Base-by-base conservation (phyloP, 2,888 invertebrate genomes). In the Apoda limacodes region DNA sequence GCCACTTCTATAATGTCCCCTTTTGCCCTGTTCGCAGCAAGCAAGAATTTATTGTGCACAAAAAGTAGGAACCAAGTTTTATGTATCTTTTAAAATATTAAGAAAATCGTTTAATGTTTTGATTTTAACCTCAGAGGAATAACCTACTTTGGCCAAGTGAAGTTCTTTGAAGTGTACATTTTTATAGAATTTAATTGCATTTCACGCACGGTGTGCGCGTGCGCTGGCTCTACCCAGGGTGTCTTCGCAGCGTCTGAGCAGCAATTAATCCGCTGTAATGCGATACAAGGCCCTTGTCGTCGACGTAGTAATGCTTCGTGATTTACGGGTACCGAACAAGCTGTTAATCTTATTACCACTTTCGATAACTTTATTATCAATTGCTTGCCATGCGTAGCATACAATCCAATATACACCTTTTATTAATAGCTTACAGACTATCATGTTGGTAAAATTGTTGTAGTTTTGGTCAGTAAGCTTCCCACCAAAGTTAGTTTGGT, bases 301-400 rank as follows among this genome's bases (percentile, higher is more conserved):
- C 71, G 65, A 55, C 65, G 55, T 68, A 67, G 75, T 76, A 76
- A 78, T 76, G 68, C 75, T 67, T 62, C 67, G 76, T 76, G 76
- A 78, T 78, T 78, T 78, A 78, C 68, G 70, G 55, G 57, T 65
- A 45, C 57, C 62, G 63, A 67, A 66, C 65, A 55, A 61, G 66
- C 63, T 65, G 70, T 78, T 78, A 72, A 78, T 78, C 78, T 78
- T 78, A 76, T 76, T 76, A 76, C 71, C 75, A 74, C 75, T 75
- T 75, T 72, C 74, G 72, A 78, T 78, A 78, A 78, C 74, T 75
- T 75, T 69, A 76, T 76, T 68, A 78, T 66, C 61, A 56, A 57
- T 52, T 55, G 53, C 60, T 51, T 48, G 46, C 57, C 50, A 52
- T 47, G 50, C 46, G 45, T 50, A 44, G 44, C 43, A 49, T n/a